phyloP scores from a whole-genome alignment of 1,140 invertebrate genomes.

The Lepidurus packardi region DNA sequence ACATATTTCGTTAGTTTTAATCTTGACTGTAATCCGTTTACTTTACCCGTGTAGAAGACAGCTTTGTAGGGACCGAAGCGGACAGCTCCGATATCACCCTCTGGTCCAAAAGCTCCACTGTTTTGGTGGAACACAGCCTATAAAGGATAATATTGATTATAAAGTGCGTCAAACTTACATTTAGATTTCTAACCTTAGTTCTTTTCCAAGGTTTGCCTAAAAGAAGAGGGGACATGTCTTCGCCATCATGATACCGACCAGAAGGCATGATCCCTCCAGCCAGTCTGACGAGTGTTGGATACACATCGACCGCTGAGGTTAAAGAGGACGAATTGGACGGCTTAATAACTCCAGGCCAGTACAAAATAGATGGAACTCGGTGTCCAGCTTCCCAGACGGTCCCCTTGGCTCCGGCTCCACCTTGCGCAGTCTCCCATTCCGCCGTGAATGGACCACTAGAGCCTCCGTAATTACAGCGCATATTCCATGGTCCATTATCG shows the following conservation, averaged over 20 bases:
- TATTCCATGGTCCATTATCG: slow-evolving; percentile 39
- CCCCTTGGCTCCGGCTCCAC: slow-evolving; percentile 36
- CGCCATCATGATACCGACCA: slow-evolving; percentile 35
- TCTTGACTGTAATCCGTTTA: background rate
- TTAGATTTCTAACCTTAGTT: background rate
- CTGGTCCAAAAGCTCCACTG: slow-evolving; percentile 31
- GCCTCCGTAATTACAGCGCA: slow-evolving; percentile 36
- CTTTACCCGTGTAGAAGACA: slow-evolving; percentile 37
- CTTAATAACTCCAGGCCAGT: slow-evolving; percentile 35
- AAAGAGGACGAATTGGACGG: slow-evolving; percentile 19
- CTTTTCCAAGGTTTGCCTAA: slow-evolving; percentile 10
- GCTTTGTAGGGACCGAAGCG: slow-evolving; percentile 37
- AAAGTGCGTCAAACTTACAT: background rate
- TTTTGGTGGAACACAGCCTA: slow-evolving; percentile 38
- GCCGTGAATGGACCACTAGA: slow-evolving; percentile 36
- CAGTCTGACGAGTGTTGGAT: slow-evolving; percentile 35
- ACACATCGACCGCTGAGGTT: slow-evolving; percentile 35
- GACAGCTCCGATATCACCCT: slow-evolving; percentile 36
- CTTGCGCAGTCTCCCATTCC: slow-evolving; percentile 33
- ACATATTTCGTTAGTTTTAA: too few species aligned
- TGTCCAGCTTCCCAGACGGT: slow-evolving; percentile 39
- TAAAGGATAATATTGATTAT: background rate
- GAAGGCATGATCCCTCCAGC: slow-evolving; percentile 29
- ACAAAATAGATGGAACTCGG: slow-evolving; percentile 38
- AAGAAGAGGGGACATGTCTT: slow-evolving; percentile 34